Conservation (phyloP, 2,113 vertebrate genomes). For the Corythaeola cristata region DNA sequence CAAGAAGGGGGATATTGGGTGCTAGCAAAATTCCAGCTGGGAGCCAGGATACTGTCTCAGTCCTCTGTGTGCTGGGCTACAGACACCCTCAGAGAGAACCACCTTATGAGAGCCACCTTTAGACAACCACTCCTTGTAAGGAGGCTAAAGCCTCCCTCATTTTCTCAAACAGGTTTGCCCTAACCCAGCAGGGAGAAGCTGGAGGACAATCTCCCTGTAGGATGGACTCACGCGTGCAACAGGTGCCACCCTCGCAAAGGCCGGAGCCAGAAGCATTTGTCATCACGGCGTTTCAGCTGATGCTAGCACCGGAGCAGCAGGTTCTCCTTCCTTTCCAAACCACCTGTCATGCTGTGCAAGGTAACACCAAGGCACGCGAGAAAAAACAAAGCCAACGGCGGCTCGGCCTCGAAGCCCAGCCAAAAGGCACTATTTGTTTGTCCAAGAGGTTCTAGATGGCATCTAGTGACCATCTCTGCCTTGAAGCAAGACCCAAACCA, state of each 20-base stretch:
- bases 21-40: neutral
- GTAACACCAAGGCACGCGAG: neutral
- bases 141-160: neutral
- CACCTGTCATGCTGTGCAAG: rapidly evolving
- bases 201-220: neutral
- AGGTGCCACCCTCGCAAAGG: neutral
- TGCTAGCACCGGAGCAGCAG: neutral
- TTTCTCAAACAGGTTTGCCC: neutral
- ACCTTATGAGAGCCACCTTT: neutral
- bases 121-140: neutral
- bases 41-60: neutral
- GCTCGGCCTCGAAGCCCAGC: neutral
- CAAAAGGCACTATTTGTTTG: neutral
- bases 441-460: neutral
- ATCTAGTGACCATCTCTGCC: neutral
- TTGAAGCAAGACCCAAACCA: neutral
- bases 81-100: neutral
- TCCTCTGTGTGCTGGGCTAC: neutral
- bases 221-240: neutral
- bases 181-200: neutral
- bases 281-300: neutral
- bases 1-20: no score
- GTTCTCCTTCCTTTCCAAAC: neutral
- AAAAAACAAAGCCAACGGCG: neutral
- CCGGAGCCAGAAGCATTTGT: neutral